phyloP scores from a whole-genome alignment of 2,888 invertebrate genomes.

The Acanthosepion pharaonis region DNA sequence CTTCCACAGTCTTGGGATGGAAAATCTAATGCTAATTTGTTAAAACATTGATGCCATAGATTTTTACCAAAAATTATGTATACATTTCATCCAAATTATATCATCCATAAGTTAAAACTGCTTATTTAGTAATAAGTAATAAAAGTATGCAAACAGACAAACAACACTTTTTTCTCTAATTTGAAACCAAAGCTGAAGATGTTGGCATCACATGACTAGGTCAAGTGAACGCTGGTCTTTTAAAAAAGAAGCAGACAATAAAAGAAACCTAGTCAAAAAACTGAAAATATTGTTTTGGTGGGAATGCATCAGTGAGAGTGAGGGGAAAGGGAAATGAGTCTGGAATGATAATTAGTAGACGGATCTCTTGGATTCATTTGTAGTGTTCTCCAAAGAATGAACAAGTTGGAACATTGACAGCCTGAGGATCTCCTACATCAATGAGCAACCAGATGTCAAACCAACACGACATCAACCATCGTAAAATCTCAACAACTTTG shows the following conservation, averaged over 20 bases:
- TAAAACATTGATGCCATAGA: no score
- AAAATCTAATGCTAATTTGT: no score
- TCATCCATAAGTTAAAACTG: not conserved
- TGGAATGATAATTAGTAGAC: not conserved
- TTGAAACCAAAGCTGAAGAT: not conserved
- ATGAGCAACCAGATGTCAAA: not conserved
- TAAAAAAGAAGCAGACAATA: not conserved
- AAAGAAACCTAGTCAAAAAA: not conserved
- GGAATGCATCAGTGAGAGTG: not conserved
- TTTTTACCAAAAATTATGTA: no score
- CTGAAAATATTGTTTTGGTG: no score
- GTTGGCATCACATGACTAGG: not conserved
- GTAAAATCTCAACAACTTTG: not conserved
- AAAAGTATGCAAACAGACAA: not conserved
- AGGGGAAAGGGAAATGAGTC: not conserved
- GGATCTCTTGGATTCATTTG: conserved; percentile 18
- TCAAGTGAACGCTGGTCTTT: not conserved
- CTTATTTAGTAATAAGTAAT: not conserved
- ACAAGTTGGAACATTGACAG: conserved; percentile 21
- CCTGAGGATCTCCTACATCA: conserved; percentile 8
- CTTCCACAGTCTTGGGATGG: no score
- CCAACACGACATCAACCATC: not conserved
- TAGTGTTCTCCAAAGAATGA: conserved; percentile 33
- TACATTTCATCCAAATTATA: not conserved
- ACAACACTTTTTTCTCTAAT: not conserved